Conservation (phyloP, 2,113 vertebrate genomes). For the Azemiops feae region DNA sequence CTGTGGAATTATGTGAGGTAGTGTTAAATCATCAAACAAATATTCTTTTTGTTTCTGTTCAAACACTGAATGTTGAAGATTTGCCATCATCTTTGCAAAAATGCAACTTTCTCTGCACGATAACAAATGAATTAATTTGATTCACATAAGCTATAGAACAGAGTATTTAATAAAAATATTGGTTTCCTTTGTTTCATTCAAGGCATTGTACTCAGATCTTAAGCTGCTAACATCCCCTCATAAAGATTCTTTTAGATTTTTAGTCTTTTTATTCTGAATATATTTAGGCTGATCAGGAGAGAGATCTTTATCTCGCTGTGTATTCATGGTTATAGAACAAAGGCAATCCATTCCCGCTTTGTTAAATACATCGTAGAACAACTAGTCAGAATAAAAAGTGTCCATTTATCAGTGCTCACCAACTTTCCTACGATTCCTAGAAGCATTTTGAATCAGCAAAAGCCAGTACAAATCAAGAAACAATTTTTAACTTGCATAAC, state of each 20-base stretch:
- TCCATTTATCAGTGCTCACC: background rate
- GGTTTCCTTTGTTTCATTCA: background rate
- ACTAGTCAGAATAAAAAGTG: background rate
- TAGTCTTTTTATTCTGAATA: background rate
- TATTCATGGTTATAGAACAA: background rate
- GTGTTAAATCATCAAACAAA: conserved; percentile 24
- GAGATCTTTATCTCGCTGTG: background rate
- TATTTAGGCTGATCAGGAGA: background rate
- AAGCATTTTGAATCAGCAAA: background rate
- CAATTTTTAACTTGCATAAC: too few relatives aligned
- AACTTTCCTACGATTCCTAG: background rate
- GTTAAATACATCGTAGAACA: background rate
- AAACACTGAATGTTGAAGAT: conserved; percentile 11
- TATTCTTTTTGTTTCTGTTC: conserved; percentile 20
- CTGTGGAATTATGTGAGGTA: background rate
- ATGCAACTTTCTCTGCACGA: background rate
- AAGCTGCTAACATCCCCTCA: background rate
- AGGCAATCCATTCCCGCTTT: background rate
- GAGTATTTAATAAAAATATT: background rate
- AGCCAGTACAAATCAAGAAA: background rate
- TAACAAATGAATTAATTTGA: background rate
- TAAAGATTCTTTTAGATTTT: background rate
- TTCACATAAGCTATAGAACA: background rate
- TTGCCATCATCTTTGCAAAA: background rate
- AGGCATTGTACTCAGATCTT: background rate